phyloP scores from a whole-genome alignment of 1,140 invertebrate species.

The Aphis craccivora region DNA sequence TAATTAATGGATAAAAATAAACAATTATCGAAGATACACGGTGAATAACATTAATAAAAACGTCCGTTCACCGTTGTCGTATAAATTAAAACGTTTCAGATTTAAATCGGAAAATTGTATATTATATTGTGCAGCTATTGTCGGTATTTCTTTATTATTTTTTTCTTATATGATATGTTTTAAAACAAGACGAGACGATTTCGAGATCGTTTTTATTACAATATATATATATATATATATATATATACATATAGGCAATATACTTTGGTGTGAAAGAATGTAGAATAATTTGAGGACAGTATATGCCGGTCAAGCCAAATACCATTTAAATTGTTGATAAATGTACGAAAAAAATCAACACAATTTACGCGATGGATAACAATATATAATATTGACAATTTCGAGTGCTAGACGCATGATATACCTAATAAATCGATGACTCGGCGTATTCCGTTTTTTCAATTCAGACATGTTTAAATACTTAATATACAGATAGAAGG shows the following conservation, averaged over 20 bases:
- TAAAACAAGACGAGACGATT: background rate
- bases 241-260: background rate
- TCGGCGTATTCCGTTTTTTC: too few species aligned
- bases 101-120: conserved; percentile 3
- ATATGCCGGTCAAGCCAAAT: background rate
- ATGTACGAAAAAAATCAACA: background rate
- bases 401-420: background rate
- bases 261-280: background rate
- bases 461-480: too few species aligned
- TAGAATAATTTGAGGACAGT: background rate
- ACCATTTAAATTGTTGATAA: background rate
- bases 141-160: background rate
- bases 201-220: background rate
- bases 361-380: background rate
- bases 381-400: background rate
- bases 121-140: background rate
- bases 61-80: background rate
- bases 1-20: conserved; percentile 16
- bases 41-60: background rate
- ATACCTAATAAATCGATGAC: background rate
- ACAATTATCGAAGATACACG: background rate
- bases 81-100: conserved; percentile 19
- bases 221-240: too few species aligned
- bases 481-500: too few species aligned
- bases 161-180: background rate